phyloP scores from a whole-genome alignment of 2,888 invertebrate genomes.

The Mimas tiliae region DNA sequence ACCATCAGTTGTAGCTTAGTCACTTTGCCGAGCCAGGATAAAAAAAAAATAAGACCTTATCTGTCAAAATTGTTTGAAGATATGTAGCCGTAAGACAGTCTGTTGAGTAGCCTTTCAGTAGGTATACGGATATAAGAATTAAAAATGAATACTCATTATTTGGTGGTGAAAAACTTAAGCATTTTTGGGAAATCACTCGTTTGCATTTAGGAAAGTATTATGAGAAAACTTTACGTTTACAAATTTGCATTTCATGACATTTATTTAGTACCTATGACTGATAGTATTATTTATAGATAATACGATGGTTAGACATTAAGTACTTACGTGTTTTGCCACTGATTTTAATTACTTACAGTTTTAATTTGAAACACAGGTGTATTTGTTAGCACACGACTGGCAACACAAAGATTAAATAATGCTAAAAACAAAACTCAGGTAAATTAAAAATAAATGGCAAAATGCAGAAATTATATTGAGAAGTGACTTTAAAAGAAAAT shows the following conservation, averaged over 20 bases:
- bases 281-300: slow-evolving; percentile 20
- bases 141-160: slow-evolving; percentile 14
- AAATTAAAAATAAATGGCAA: neutral
- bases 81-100: too few relatives aligned
- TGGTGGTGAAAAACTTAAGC: neutral
- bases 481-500: neutral
- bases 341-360: slow-evolving; percentile 3
- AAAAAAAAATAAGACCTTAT: too few relatives aligned
- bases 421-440: neutral
- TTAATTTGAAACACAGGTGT: slow-evolving; percentile 12
- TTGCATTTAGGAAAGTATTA: slow-evolving; percentile 28
- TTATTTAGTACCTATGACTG: slow-evolving; percentile 15
- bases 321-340: slow-evolving; percentile 8
- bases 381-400: neutral
- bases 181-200: neutral
- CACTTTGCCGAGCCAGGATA: too few relatives aligned
- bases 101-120: too few relatives aligned
- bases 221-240: slow-evolving; percentile 31
- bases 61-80: too few relatives aligned
- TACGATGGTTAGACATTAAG: slow-evolving; percentile 6
- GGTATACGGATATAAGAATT: too few relatives aligned
- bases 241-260: slow-evolving; percentile 22
- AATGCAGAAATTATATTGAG: neutral
- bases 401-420: neutral
- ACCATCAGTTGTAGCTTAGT: too few relatives aligned